These are phyloP conservation scores for Embiotoca jacksoni DNA, from an alignment of 2,113 vertebrate species.

Conservation along the genomic window DNA sequence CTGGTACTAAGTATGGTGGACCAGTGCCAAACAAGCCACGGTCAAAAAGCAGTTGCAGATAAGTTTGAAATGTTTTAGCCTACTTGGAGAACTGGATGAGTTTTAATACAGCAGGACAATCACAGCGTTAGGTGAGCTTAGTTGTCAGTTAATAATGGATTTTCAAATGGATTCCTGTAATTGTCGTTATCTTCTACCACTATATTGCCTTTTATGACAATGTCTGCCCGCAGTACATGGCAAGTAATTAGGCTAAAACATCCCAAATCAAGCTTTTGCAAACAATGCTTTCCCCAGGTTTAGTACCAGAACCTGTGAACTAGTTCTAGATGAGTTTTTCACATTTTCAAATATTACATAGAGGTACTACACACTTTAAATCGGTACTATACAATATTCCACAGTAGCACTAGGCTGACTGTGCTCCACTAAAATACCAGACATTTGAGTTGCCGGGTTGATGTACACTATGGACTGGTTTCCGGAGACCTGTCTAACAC, in stretches of 20 bases:
- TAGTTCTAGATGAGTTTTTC: constrained; percentile 37
- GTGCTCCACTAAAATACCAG: constrained; percentile 56
- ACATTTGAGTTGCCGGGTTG: constrained; percentile 50
- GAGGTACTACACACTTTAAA: constrained; percentile 27
- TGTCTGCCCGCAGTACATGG: constrained; percentile 39
- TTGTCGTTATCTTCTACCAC: constrained; percentile 44
- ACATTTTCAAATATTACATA: constrained; percentile 28
- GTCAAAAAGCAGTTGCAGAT: constrained; percentile 41
- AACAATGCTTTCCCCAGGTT: constrained; percentile 29
- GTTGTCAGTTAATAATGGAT: constrained; percentile 34
- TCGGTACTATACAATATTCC: constrained; percentile 32
- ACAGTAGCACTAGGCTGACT: constrained; percentile 48
- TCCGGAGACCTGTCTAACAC: constrained; percentile 66
- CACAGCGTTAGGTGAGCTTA: constrained; percentile 45
- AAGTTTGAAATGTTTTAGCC: constrained; percentile 53
- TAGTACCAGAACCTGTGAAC: constrained; percentile 22
- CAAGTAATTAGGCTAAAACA: constrained; percentile 54
- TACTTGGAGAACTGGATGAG: constrained; percentile 31
- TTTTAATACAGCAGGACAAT: constrained; percentile 63
- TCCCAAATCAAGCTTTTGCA: constrained; percentile 49
- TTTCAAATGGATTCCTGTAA: constrained; percentile 42
- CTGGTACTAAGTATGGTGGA: constrained; percentile 9
- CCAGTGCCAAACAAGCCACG: constrained; percentile 13
- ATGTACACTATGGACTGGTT: constrained; percentile 60
- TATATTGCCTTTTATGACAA: constrained; percentile 50